Evolutionary conservation across 2,888 invertebrate species (phyloP), one percentile per base, ranked within the genome.

Genomic region (Ormyrus rosae): DNA sequence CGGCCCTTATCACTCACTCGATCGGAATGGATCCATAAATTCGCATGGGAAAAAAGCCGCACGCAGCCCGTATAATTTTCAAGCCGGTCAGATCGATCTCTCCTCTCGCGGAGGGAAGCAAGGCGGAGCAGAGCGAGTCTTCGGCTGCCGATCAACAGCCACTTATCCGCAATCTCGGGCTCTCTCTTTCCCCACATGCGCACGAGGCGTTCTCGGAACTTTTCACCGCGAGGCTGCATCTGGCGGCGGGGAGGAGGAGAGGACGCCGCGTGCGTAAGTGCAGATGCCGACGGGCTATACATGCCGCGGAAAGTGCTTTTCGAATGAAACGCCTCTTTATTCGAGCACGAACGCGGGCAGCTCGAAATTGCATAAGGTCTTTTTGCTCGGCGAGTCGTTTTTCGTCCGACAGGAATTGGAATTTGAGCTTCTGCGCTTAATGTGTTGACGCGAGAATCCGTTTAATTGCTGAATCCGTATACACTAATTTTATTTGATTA

Each of bases 131-230:
- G 4, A 34, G 34, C 34, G 34, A 19, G 34, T 34, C 34, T 34
- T 34, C 34, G 51, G 61, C 6, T 61, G 68, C 56, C 65, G 64
- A 61, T 58, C 73, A 51, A 45, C 55, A 61, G 61, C 60, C 45
- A 74, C 50, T 73, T 64, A 79, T 72, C 72, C 72, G 19, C 34
- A 72, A 72, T 71, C 65, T 51, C 19, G 51, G 11, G 7, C 34
- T n/a, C 34, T 65, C 45, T 65, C 53, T 53, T 48, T 11, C 48
- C 10, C 55, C 8, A 50, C 11, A 11, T 45, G 51, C n/a, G 51
- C 55, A 34, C 48, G n/a, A 74, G 60, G 48, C n/a, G 53, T 80
- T 80, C 79, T 70, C 19, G 19, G 79, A 80, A 74, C 19, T 80
- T 80, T 74, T 70, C 58, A 53, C 64, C 69, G 45, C 69, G 45